Base-by-base conservation (phyloP, 2,888 invertebrate genomes). In the Andrena minutula region DNA sequence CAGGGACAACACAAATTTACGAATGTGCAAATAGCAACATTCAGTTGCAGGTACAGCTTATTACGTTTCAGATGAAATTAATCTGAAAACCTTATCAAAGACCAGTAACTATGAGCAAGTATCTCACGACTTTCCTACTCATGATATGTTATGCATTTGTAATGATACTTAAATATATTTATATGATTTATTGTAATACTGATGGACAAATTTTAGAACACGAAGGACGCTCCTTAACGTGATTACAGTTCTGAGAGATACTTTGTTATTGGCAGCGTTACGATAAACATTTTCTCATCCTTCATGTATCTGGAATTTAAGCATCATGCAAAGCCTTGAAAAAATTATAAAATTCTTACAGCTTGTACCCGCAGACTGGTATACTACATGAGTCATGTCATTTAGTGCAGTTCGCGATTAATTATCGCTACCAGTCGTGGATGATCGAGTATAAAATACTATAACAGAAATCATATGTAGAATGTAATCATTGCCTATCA, bases 381-480 rank as follows among this genome's bases (percentile, higher is more conserved):
- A 89, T 89, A 86, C 89, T 89, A 89, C 89, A 91, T 91, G 93
- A 93, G 92, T 93, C 93, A 91, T 90, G 93, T 92, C 93, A 92
- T 92, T 87, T 86, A 89, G 84, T 87, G 78, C 80, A 61, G 64
- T 65, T 65, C 72, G 58, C 76, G 73, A 86, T 70, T 10, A 30
- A 49, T 61, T 76, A 76, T 73, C 75, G 74, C 75, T 79, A 83
- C 80, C 84, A 84, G 80, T 85, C 85, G 69, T 82, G 63, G 70
- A 79, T 74, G 35, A 79, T 70, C 64, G 75, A 73, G 73, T 61
- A 61, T 60, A 61, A 71, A 71, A 71, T 41, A 80, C 26, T 74
- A 58, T 76, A 82, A 79, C 56, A 66, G 78, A 80, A 89, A 76
- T 75, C n/a, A 63, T 74, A 64, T 66, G 28, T 68, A 64, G 49